phyloP scores from a whole-genome alignment of 2,113 vertebrate genomes.

The Pollachius pollachius region DNA sequence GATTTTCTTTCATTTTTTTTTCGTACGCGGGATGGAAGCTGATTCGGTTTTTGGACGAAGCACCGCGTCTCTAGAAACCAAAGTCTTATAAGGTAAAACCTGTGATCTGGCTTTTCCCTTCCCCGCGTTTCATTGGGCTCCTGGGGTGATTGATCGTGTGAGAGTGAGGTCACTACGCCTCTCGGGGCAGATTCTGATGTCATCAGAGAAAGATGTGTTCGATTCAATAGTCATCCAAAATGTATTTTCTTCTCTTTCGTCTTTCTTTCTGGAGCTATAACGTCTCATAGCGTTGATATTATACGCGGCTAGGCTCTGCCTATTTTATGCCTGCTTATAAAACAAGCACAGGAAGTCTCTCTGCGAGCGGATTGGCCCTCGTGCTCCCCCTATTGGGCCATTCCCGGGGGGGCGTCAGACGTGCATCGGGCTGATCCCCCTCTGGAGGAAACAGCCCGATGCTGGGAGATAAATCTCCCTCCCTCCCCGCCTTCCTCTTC shows the following conservation, averaged over 20 bases:
- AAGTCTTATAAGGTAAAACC: conserved; percentile 56
- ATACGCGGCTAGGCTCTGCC: too few relatives aligned
- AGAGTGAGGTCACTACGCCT: conserved; percentile 58
- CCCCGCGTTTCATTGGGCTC: conserved; percentile 37
- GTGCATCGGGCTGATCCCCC: conserved; percentile 34
- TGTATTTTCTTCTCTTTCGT: not conserved
- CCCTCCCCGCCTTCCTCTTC: conserved; percentile 17
- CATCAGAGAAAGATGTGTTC: conserved; percentile 62
- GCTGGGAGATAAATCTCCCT: conserved; percentile 5
- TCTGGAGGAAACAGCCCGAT: conserved; percentile 40
- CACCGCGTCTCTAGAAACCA: conserved; percentile 28
- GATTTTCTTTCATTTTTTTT: conserved; percentile 9
- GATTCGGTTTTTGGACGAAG: conserved; percentile 38
- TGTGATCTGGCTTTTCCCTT: conserved; percentile 23
- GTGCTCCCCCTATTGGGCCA: conserved; percentile 46
- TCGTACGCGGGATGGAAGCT: conserved; percentile 35
- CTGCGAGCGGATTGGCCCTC: conserved; percentile 65
- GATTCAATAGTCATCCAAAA: conserved; percentile 37
- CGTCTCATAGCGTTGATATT: not conserved
- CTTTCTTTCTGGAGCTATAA: conserved; percentile 17
- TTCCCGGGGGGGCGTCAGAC: conserved; percentile 59
- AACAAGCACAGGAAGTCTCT: conserved; percentile 76
- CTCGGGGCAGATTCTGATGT: conserved; percentile 58
- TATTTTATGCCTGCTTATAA: conserved; percentile 72
- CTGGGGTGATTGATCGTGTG: conserved; percentile 56